Percentiles rank a stretch among this genome's conserved stretches.
Evolutionary conservation across 1,140 invertebrate species (phyloP).

Genomic region (Linepithema humile): DNA sequence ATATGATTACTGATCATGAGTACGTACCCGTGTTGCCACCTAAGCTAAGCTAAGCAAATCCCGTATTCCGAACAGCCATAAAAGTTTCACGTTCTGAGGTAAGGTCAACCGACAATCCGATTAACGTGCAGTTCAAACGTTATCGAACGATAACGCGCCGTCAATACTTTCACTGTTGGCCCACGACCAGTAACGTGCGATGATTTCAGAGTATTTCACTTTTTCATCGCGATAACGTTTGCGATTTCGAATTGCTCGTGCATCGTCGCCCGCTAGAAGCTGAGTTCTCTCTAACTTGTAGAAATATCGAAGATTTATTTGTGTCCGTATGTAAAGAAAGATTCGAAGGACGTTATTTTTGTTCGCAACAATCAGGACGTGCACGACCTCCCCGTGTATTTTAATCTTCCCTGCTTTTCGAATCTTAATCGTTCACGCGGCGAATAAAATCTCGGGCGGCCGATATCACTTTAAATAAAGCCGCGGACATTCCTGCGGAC

Average conservation of each 20-base stretch:
- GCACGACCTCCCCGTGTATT: slow-evolving; percentile 26
- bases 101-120: slow-evolving; percentile 74
- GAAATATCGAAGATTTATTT: slow-evolving; percentile 36
- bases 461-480: slow-evolving; percentile 37
- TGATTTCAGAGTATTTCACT: neutral
- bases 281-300: neutral
- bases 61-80: slow-evolving; percentile 80
- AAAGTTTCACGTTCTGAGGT: slow-evolving; percentile 79
- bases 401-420: slow-evolving; percentile 20
- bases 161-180: slow-evolving; percentile 4
- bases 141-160: slow-evolving; percentile 58
- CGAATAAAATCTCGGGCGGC: slow-evolving; percentile 19
- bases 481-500: slow-evolving; percentile 15
- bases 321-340: neutral
- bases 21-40: slow-evolving; percentile 81
- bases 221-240: neutral
- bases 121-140: slow-evolving; percentile 69
- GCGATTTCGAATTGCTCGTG: neutral
- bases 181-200: neutral
- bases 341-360: slow-evolving; percentile 1
- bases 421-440: slow-evolving; percentile 19
- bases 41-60: slow-evolving; percentile 82
- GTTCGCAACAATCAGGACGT: neutral
- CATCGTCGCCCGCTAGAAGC: neutral
- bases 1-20: slow-evolving; percentile 85